Evolutionary conservation across 2,113 vertebrate species (phyloP), one percentile per base, ranked within the genome.

Genomic region (Tinamus guttatus): DNA sequence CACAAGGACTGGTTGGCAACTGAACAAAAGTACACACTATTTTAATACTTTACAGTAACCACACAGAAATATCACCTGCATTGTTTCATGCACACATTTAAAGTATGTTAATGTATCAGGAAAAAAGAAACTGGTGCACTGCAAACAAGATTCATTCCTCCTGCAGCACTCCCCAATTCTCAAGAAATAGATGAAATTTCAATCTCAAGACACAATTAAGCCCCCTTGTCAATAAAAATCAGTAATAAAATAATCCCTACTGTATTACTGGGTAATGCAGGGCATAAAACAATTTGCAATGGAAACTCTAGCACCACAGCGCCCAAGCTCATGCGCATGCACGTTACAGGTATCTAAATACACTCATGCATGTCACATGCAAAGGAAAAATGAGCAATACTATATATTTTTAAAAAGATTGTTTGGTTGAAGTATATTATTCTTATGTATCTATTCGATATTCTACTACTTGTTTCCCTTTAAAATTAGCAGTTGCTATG

Each of bases 251-350:
- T 65, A 73, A 95, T 81, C 94, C 87, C 94, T 97, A 87, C 96
- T 95, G 81, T 96, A 73, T 90, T 49, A 82, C 30, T 71, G 75
- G 71, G 28, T 93, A 97, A 96, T 86, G 96, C 78, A 97, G 95
- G 94, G 65, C 89, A 97, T 89, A 96, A 93, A 95, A 87, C 95
- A 96, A 95, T 79, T 85, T 93, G 94, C 90, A 97, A 94, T 73
- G 94, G 96, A 36, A 97, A 95, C 47, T 94, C 92, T 94, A 90
- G 78, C 69, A 90, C 54, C 96, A 92, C 75, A 87, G 85, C 92
- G 69, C 96, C 90, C 6, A 54, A 96, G 85, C 59, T 96, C 98
- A 98, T 98, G 98, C 98, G 97, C 98, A 97, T 98, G 98, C 98
- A 92, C 11, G 34, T 81, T 92, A 96, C 12, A 96, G 96, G 54